Conservation (phyloP, 1,140 invertebrate species). For the Panagrolaimus sp. region DNA sequence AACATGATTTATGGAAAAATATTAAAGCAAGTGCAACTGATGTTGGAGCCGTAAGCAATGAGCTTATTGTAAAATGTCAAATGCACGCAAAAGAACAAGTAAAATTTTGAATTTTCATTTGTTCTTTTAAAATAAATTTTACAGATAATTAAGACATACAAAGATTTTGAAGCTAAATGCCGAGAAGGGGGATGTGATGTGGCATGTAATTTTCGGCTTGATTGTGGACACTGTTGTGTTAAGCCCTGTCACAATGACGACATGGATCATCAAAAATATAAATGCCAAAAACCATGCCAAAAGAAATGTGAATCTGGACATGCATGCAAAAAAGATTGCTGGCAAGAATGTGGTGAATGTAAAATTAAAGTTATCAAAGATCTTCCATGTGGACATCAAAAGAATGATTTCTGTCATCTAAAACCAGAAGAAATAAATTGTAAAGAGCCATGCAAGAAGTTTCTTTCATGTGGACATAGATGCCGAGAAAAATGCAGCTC, state of each 20-base stretch:
- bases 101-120: conserved; percentile 61
- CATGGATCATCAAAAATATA: conserved; percentile 19
- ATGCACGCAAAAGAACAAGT: conserved; percentile 57
- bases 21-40: conserved; percentile 50
- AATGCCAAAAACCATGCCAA: conserved; percentile 21
- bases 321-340: conserved; percentile 29
- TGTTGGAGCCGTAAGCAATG: conserved; percentile 26
- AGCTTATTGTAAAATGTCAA: conserved; percentile 59
- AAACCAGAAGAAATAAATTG: conserved; percentile 13
- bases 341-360: conserved; percentile 28
- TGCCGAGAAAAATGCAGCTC: conserved; percentile 23
- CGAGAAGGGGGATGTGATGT: conserved; percentile 26
- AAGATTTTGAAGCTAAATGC: conserved; percentile 30
- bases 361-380: conserved; percentile 17
- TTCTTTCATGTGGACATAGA: conserved; percentile 26
- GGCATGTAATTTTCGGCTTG: conserved; percentile 22
- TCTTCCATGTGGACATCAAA: conserved; percentile 26
- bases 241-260: conserved; percentile 26
- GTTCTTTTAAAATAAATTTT: conserved; percentile 12
- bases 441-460: conserved; percentile 4
- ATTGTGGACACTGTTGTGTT: neutral
- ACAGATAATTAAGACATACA: conserved; percentile 16
- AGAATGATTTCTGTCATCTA: conserved; percentile 6
- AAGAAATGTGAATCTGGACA: conserved; percentile 12
- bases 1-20: conserved; percentile 59